These are phyloP conservation scores for Lepus townsendii DNA, from an alignment of 2,797 vertebrate species.

Conservation along the genomic window DNA sequence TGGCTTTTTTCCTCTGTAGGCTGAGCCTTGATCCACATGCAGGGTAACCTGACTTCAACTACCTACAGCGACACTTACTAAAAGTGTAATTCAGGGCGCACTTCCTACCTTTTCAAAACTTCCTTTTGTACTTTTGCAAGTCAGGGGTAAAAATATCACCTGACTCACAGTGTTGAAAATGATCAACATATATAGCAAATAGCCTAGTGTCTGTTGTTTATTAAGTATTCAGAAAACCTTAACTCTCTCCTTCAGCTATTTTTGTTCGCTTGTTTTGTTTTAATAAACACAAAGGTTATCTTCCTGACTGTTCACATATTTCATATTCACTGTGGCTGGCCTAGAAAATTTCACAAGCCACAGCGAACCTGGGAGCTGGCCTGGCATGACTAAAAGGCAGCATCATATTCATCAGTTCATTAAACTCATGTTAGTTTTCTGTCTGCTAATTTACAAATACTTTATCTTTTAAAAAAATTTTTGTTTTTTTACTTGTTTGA, in stretches of 20 bases:
- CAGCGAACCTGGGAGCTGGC: neutral
- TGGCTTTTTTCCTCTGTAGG: neutral
- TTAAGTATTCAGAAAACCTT: neutral
- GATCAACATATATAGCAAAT: neutral
- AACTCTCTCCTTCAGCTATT: neutral
- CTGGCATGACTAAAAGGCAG: neutral
- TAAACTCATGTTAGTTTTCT: neutral
- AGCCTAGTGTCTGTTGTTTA: neutral
- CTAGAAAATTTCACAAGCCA: neutral
- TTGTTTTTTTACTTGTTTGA: too few relatives aligned
- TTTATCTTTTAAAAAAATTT: neutral
- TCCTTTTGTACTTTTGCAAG: slow-evolving; percentile 54
- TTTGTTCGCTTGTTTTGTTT: too few relatives aligned
- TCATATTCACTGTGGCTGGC: neutral
- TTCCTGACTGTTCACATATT: neutral
- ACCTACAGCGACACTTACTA: neutral
- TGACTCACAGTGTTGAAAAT: neutral
- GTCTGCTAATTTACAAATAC: neutral
- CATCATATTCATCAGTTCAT: neutral
- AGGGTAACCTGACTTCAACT: neutral
- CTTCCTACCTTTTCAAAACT: slow-evolving; percentile 17
- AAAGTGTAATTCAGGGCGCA: neutral
- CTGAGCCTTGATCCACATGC: neutral
- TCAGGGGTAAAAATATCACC: slow-evolving; percentile 18
- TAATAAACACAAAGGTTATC: too few relatives aligned